Conservation (phyloP, 2,888 invertebrate genomes). For the Mongoloraphidia duomilia region DNA sequence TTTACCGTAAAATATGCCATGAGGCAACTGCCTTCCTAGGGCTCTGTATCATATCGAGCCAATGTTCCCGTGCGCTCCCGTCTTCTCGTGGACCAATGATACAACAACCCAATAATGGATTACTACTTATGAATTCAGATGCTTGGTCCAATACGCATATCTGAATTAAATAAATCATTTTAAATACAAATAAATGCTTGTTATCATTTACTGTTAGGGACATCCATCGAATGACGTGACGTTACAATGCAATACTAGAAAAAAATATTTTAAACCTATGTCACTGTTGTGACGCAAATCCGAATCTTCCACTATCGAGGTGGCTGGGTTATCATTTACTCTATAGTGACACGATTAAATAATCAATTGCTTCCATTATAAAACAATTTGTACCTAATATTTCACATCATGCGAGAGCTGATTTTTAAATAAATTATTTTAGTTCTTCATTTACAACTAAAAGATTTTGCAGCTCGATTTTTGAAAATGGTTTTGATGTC, state of each 20-base stretch:
- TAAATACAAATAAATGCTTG: too few species aligned
- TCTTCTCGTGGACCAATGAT: constrained; percentile 54
- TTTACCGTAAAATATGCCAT: constrained; percentile 75
- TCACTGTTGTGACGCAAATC: too few species aligned
- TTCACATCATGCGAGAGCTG: too few species aligned
- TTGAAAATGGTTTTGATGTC: neutral
- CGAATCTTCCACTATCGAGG: too few species aligned
- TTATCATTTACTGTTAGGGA: too few species aligned
- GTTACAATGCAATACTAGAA: too few species aligned
- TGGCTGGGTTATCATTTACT: too few species aligned
- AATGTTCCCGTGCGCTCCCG: constrained; percentile 65
- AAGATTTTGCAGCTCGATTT: neutral
- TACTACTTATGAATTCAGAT: constrained; percentile 45
- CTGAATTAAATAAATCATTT: constrained; percentile 22
- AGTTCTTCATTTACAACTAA: neutral
- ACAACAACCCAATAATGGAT: constrained; percentile 52
- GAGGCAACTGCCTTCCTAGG: constrained; percentile 77
- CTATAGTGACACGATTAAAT: too few species aligned
- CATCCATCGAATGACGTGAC: too few species aligned
- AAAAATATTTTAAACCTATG: too few species aligned
- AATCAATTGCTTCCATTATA: too few species aligned
- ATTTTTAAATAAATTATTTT: constrained; percentile 3
- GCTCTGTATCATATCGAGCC: constrained; percentile 79
- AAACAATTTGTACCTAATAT: too few species aligned
- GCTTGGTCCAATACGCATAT: constrained; percentile 44